Percentiles rank a stretch among this genome's conserved stretches.
Conservation (phyloP, 2,888 invertebrate genomes). For the Plagodis pulveraria region DNA sequence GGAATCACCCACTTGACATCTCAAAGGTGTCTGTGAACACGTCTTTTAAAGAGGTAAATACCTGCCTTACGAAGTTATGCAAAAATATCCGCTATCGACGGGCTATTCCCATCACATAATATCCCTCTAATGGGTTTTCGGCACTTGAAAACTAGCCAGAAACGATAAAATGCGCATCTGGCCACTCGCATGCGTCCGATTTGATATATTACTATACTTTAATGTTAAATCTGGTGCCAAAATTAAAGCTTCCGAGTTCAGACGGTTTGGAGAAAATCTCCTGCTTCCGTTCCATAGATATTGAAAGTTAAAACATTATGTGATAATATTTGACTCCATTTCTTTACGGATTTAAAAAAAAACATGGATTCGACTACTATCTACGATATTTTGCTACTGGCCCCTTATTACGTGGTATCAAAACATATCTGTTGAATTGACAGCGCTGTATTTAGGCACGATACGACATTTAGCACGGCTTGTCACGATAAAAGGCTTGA, state of each 20-base stretch:
- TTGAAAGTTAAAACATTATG: constrained; percentile 3
- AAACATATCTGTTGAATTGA: too few relatives aligned
- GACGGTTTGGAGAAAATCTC: constrained; percentile 34
- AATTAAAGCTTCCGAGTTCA: constrained; percentile 57
- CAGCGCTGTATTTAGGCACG: too few relatives aligned
- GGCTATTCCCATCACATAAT: constrained; percentile 68
- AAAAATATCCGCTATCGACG: constrained; percentile 30
- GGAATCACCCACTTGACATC: constrained; percentile 16
- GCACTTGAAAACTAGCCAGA: constrained; percentile 83
- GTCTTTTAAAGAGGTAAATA: constrained; percentile 10
- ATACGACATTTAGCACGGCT: too few relatives aligned
- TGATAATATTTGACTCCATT: not conserved
- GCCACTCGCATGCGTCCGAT: constrained; percentile 64
- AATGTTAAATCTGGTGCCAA: constrained; percentile 70
- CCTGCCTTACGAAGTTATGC: constrained; percentile 19
- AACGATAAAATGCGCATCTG: constrained; percentile 79
- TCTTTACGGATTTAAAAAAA: not conserved
- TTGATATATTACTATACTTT: constrained; percentile 74
- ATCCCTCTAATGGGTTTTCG: constrained; percentile 76
- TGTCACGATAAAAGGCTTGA: too few relatives aligned
- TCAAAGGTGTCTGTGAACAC: constrained; percentile 10
- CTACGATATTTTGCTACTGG: not conserved
- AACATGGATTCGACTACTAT: not conserved
- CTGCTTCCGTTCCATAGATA: constrained; percentile 16
- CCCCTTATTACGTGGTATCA: too few relatives aligned